Evolutionary conservation across 2,797 vertebrate species (phyloP), one percentile per base, ranked within the genome.

Genomic region (Lithobates sylvaticus): DNA sequence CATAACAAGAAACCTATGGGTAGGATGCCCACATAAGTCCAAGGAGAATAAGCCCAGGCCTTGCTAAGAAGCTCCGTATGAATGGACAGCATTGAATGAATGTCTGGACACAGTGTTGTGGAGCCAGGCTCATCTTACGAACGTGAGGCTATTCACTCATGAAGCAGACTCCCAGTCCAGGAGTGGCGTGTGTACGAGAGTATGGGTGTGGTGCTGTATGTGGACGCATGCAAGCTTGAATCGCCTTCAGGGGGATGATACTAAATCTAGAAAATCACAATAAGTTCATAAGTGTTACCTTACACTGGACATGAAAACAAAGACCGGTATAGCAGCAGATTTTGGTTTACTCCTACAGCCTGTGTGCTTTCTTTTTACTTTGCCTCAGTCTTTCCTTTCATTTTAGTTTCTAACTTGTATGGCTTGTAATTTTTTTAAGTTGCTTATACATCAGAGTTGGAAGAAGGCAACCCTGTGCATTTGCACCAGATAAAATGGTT

Each of bases 271-370:
- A 88, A 91, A 92, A 94, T 96, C 93, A 95, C 92, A 94, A 93
- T 92, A 92, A 95, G 91, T 93, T 93, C 92, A 73, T 78, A 89
- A 94, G 96, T 97, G 96, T 97, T 95, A 95, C 89, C 94, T 94
- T 95, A 98, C 98, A 98, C 98, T 99, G 98, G 97, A 98, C 96
- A 95, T 92, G 92, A 93, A 95, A 95, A 94, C 92, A 90, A 78
- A 95, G 94, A 95, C 94, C 94, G 92, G 95, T 95, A 95, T 94
- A 96, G 96, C 94, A 96, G 95, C 94, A 95, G 95, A 96, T 95
- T 96, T 93, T 94, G 94, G 94, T 96, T 96, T 90, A 97, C 91
- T 95, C 95, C 95, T 95, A 94, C 96, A 96, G 97, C 96, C 95
- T 95, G 96, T 97, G 95, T 96, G 90, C 21, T 47, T 29, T 2